Evolutionary conservation across 2,888 invertebrate genomes (phyloP), one percentile per base, ranked within the genome.

Genomic region (Dendrolimus houi): DNA sequence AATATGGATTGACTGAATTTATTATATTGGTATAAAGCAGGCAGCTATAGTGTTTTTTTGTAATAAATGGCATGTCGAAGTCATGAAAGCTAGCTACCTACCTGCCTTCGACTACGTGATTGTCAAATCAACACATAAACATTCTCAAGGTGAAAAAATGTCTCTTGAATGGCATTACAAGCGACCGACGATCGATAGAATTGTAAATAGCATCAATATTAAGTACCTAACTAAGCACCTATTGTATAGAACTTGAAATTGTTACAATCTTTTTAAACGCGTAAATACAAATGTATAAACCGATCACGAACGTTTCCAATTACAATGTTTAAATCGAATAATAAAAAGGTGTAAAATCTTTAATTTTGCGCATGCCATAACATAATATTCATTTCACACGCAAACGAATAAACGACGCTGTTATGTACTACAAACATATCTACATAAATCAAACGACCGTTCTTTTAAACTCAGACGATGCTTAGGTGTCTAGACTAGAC

Each of bases 121-220:
- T 74, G 73, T 73, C 65, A 71, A 72, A 75, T 73, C 71, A 74
- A 69, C 71, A 73, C 77, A 73, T 69, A 72, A 78, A 71, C 75
- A 72, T 74, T 73, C 77, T 78, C 83, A 87, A 87, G 85, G 83
- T 81, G 77, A 81, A 80, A 84, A 85, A 79, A 77, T 78, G 75
- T 75, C 72, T 79, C 76, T 75, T 74, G 82, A 74, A 84, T 82
- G 70, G 68, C 75, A 83, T 82, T 82, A 81, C 74, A 67, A 69
- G 64, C 72, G 69, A 70, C 68, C 71, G 64, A 56, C 75, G 77
- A 77, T 83, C 81, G 77, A 85, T 85, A 82, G 83, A 87, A 85
- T 87, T 86, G 80, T 82, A 86, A 85, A 86, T 83, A 64, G 69
- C 67, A 72, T 77, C 69, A 74, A 79, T 83, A 80, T 79, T 77